Evolutionary conservation across 2,888 invertebrate species (phyloP).

Genomic region (Eudemis profundana): DNA sequence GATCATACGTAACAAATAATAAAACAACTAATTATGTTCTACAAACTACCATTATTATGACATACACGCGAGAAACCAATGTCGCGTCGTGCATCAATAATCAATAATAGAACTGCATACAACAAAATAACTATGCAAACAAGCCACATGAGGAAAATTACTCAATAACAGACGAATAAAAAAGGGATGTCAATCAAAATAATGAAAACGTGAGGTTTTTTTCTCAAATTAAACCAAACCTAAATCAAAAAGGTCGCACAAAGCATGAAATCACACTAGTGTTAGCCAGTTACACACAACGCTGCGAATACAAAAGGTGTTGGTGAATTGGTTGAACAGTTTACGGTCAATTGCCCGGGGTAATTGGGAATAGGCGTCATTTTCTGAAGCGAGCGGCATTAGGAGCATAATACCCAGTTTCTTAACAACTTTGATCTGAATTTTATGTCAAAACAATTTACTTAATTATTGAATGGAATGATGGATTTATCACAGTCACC

Average conservation of each 20-base stretch:
- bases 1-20: not conserved
- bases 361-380: not conserved
- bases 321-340: conserved; percentile 11
- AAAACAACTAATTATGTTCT: not conserved
- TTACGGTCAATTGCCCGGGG: not conserved
- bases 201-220: conserved; percentile 10
- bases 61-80: not conserved
- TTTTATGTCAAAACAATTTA: too few relatives aligned
- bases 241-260: conserved; percentile 5
- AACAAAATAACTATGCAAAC: conserved; percentile 9
- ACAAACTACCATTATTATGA: conserved; percentile 2
- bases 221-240: too few relatives aligned
- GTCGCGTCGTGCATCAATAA: conserved; percentile 6
- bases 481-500: too few relatives aligned
- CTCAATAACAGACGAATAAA: not conserved
- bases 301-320: not conserved
- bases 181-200: conserved; percentile 3
- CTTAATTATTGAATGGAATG: too few relatives aligned
- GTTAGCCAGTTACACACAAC: conserved; percentile 20
- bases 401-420: too few relatives aligned
- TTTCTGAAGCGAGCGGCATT: not conserved
- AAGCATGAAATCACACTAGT: conserved; percentile 10
- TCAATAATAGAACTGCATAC: conserved; percentile 5
- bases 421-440: too few relatives aligned
- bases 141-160: not conserved